Evolutionary conservation across 1,140 invertebrate genomes (phyloP).

Genomic region (Carposina sasakii): DNA sequence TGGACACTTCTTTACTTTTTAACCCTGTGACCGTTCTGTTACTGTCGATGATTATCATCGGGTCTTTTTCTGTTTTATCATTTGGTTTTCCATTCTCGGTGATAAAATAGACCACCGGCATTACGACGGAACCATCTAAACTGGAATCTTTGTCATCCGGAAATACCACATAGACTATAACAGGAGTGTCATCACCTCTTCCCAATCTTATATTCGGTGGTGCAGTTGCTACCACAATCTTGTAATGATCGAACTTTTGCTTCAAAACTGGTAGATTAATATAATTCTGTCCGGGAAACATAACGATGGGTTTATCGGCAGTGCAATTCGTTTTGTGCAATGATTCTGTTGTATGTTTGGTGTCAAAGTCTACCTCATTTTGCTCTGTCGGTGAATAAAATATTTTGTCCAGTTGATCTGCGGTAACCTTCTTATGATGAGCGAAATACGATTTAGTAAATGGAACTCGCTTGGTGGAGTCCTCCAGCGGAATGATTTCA

Average conservation of each 20-base stretch:
- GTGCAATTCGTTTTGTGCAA: too few species aligned
- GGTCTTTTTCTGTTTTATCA: conserved; percentile 26
- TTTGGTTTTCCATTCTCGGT: conserved; percentile 1
- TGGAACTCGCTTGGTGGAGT: conserved; percentile 4
- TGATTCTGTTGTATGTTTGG: too few species aligned
- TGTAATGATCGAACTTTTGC: conserved; percentile 37
- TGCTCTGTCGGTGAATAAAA: too few species aligned
- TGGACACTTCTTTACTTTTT: conserved; percentile 47
- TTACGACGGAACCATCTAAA: conserved; percentile 15
- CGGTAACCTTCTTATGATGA: too few species aligned
- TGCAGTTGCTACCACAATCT: conserved; percentile 44
- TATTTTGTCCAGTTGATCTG: too few species aligned
- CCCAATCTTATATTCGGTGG: conserved; percentile 40
- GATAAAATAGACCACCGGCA: conserved; percentile 46
- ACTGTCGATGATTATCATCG: conserved; percentile 43
- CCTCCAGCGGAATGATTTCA: conserved; percentile 11
- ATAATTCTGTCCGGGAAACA: conserved; percentile 18
- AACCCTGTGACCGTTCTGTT: conserved; percentile 51
- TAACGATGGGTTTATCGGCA: too few species aligned
- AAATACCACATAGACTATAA: conserved; percentile 50
- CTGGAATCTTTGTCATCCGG: conserved; percentile 28
- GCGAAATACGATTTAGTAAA: conserved; percentile 24
- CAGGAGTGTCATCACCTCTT: conserved; percentile 25
- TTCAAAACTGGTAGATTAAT: conserved; percentile 42
- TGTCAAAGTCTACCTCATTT: too few species aligned